Evolutionary conservation across 2,888 invertebrate genomes (phyloP), one percentile per base, ranked within the genome.

Genomic region (Chymomyza procnemis): DNA sequence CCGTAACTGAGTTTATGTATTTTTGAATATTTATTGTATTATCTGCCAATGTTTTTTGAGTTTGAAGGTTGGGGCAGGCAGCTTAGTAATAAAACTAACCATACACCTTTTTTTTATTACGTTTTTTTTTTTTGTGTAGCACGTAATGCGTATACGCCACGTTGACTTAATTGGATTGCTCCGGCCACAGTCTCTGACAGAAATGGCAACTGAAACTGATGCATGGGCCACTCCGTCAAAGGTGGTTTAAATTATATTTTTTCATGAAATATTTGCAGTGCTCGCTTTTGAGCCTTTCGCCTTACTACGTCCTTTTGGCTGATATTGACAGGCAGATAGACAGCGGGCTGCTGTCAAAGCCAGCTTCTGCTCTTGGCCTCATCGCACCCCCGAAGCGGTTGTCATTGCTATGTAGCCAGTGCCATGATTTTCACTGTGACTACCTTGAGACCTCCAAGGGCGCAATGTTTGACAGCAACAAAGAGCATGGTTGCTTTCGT

Each of bases 241-340:
- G 59, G 22, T 70, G 67, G 21, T 57, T 78, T 71, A 77, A 70
- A 76, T 71, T 80, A 69, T 73, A 74, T 76, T 71, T 76, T 26
- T 48, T 47, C 66, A 69, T 74, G 59, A 73, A 82, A 77, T 70
- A 70, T 69, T 58, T 68, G 22, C 55, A 58, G 57, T 66, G 69
- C 47, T 64, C 59, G 61, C 14, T 54, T n/a, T n/a, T 8, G 54
- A 54, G 21, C 54, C 54, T 54, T 21, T 54, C 6, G 21, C 50
- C 19, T 16, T 8, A 3, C 18, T 8, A 3, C 18, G 19, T 16
- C 19, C 50, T 50, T 12, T 6, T 50, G 4, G 4, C 69, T 71
- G 76, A 76, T 85, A 81, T 81, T 81, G 81, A 81, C 81, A 80
- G 73, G 56, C 47, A 55, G 81, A 81, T 85, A 85, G 81, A 86